phyloP scores from a whole-genome alignment of 2,797 vertebrate genomes.

The Hippopotamyrus pictus region DNA sequence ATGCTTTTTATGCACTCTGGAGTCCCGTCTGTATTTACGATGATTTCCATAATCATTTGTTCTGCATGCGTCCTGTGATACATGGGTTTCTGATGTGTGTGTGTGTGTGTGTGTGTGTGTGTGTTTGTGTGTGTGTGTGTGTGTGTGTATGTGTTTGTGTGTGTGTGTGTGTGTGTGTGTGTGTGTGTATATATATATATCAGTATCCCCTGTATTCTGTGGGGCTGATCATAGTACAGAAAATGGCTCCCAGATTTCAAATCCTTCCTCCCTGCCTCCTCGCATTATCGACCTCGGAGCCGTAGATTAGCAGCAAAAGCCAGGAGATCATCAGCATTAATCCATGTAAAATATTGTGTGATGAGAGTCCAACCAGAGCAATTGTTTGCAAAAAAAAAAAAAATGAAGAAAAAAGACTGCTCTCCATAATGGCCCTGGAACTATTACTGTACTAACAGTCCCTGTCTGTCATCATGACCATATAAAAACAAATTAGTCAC shows the following conservation, averaged over 20 bases:
- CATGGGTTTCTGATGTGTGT: too few species aligned
- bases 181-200: background rate
- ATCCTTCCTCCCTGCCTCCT: background rate
- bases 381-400: too few species aligned
- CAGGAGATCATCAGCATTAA: background rate
- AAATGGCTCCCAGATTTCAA: background rate
- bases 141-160: too few species aligned
- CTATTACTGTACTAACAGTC: conserved; percentile 1
- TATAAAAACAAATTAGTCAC: conserved; percentile 3
- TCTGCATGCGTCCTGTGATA: background rate
- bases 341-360: background rate
- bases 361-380: background rate
- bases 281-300: background rate
- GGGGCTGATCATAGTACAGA: background rate
- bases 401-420: background rate
- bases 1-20: background rate
- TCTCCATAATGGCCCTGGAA: background rate
- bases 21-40: background rate
- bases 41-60: background rate
- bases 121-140: too few species aligned
- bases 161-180: too few species aligned
- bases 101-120: too few species aligned
- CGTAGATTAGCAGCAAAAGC: background rate
- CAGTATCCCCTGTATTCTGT: background rate
- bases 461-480: background rate